Base-by-base conservation (phyloP, 2,797 vertebrate species). In the Agapornis canus region DNA sequence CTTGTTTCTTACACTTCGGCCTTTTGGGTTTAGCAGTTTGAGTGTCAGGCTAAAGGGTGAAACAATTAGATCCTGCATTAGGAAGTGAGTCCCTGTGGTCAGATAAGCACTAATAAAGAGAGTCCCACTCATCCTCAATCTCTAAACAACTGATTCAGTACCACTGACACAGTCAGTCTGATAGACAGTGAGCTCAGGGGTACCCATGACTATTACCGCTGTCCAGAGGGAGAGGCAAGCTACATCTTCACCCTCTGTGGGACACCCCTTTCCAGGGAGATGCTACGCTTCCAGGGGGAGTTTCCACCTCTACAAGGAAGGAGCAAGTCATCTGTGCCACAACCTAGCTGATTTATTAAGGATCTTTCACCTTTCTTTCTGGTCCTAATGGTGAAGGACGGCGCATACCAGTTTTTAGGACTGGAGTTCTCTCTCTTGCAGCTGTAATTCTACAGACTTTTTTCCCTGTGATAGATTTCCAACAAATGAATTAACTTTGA, bases 401-500 rank as follows among this genome's bases (percentile, higher is more conserved):
- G 77, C 39, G 29, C 73, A 56, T 78, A 93, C 25, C 48, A 45
- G 59, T 39, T 84, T 93, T 65, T 88, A 80, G 64, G 80, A 89
- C 65, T 42, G 95, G 91, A 90, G 93, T 96, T 93, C 72, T 95
- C 94, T 98, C 97, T 95, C 91, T 92, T 86, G 93, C 82, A 93
- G 96, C 70, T 86, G 96, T 92, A 93, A 97, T 92, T 95, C 97
- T 96, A 96, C 77, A 93, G 86, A 95, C 37, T 91, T 90, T 91
- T 92, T 97, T 97, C 31, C 96, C 98, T 98, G 89, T 73, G 96
- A 97, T 57, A 94, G 13, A 96, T 96, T 94, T 90, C 79, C 87
- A 93, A 93, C 42, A 92, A 26, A 64, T 86, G 63, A 91, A 89
- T 96, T 82, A 86, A 85, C 39, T 92, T 89, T 22, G 40, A 89